phyloP scores from a whole-genome alignment of 2,888 invertebrate species.

The Dastarcus helophoroides region DNA sequence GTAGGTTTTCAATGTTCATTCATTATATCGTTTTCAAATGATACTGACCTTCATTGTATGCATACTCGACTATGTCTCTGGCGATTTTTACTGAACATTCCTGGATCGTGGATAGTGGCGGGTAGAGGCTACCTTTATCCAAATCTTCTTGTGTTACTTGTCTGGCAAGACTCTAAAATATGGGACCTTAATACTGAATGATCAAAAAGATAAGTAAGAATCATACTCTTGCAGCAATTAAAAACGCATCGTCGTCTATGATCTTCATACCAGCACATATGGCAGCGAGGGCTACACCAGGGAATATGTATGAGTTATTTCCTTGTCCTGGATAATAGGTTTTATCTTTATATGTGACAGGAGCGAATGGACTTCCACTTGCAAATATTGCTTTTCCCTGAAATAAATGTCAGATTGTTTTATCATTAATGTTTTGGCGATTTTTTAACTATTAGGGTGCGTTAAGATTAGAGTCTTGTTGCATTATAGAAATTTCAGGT shows the following conservation, averaged over 20 bases:
- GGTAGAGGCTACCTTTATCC: conserved; percentile 79
- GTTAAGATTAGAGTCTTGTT: too few species aligned
- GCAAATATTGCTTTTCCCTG: conserved; percentile 90
- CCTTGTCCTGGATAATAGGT: conserved; percentile 89
- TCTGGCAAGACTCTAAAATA: conserved; percentile 60
- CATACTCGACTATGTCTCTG: conserved; percentile 64
- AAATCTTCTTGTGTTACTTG: conserved; percentile 73
- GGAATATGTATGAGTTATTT: conserved; percentile 96
- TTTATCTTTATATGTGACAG: conserved; percentile 70
- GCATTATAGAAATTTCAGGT: too few species aligned
- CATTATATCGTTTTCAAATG: too few species aligned
- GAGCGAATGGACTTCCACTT: conserved; percentile 91
- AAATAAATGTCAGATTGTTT: too few species aligned
- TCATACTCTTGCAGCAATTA: conserved; percentile 74
- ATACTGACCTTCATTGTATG: conserved; percentile 61
- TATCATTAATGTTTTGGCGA: too few species aligned
- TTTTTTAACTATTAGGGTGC: too few species aligned
- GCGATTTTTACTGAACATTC: conserved; percentile 84
- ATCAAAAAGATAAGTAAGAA: too few species aligned
- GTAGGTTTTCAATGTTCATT: too few species aligned
- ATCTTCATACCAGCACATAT: conserved; percentile 80
- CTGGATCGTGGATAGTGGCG: conserved; percentile 72
- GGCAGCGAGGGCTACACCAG: conserved; percentile 86
- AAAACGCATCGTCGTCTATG: conserved; percentile 85
- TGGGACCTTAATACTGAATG: too few species aligned